phyloP scores from a whole-genome alignment of 2,113 vertebrate species.

The Phylloscopus trochiloides region DNA sequence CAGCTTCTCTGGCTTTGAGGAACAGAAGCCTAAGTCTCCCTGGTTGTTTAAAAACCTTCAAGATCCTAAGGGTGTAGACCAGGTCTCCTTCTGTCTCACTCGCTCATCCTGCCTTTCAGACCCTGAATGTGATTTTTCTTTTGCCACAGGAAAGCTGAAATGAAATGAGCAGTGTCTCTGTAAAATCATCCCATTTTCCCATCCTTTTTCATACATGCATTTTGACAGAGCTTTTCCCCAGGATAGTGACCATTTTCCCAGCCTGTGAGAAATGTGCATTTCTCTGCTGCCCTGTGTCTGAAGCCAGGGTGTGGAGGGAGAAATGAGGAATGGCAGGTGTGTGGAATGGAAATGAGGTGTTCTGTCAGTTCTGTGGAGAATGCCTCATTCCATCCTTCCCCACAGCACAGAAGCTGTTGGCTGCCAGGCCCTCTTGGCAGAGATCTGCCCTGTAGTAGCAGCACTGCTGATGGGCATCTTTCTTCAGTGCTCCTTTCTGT shows the following conservation, averaged over 20 bases:
- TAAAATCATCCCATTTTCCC: not conserved
- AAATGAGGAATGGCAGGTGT: not conserved
- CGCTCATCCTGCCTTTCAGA: not conserved
- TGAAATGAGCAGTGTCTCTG: not conserved
- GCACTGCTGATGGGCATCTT: not conserved
- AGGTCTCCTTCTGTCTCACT: not conserved
- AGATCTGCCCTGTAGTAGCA: not conserved
- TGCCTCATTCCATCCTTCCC: not conserved
- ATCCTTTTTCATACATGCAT: rapidly evolving
- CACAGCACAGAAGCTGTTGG: rapidly evolving
- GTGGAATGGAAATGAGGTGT: not conserved
- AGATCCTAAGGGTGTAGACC: not conserved
- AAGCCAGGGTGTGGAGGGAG: not conserved
- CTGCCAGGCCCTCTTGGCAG: not conserved
- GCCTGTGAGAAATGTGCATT: not conserved
- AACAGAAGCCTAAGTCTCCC: not conserved
- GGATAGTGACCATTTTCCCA: not conserved
- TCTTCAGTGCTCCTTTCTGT: not conserved
- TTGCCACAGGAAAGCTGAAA: not conserved
- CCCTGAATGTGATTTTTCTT: not conserved
- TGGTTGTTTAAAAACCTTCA: not conserved
- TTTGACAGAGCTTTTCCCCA: not conserved
- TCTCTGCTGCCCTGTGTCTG: not conserved
- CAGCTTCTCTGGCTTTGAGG: not conserved
- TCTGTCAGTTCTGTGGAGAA: not conserved